Evolutionary conservation across 2,113 vertebrate species (phyloP).

Genomic region (Ibidorhyncha struthersii): DNA sequence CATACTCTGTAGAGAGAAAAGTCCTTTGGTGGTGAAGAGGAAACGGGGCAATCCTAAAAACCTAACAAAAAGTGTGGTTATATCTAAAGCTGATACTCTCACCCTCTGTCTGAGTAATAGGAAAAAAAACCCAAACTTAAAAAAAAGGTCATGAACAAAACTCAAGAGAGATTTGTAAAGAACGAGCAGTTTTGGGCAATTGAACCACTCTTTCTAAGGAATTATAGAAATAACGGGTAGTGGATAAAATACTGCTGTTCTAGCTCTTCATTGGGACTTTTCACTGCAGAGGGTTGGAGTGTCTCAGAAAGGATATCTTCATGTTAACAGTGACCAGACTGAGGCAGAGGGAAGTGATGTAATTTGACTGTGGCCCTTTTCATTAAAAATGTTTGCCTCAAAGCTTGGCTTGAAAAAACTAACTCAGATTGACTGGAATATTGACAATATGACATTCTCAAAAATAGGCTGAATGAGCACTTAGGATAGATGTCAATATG

Average conservation of each 20-base stretch:
- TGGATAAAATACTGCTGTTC: not conserved
- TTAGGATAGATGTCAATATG: conserved; percentile 10
- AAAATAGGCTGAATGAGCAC: not conserved
- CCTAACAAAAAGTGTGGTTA: not conserved
- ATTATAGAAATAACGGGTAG: not conserved
- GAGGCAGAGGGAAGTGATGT: not conserved
- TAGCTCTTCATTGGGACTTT: not conserved
- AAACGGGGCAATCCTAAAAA: not conserved
- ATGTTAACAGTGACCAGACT: not conserved
- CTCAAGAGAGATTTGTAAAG: not conserved
- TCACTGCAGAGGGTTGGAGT: not conserved
- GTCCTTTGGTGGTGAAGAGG: not conserved
- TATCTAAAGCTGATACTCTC: not conserved
- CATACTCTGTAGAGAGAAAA: not conserved
- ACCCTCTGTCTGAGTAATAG: not conserved
- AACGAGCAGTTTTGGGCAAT: not conserved
- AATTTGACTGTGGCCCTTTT: not conserved
- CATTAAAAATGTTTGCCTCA: not conserved
- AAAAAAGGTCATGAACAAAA: not conserved
- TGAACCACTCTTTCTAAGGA: not conserved
- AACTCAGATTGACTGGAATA: not conserved
- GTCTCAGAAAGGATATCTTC: not conserved
- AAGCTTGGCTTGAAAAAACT: not conserved
- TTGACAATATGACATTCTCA: not conserved
- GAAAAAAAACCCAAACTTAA: not conserved